Evolutionary conservation across 2,113 vertebrate species (phyloP).

Genomic region (Zosterops pallidus): DNA sequence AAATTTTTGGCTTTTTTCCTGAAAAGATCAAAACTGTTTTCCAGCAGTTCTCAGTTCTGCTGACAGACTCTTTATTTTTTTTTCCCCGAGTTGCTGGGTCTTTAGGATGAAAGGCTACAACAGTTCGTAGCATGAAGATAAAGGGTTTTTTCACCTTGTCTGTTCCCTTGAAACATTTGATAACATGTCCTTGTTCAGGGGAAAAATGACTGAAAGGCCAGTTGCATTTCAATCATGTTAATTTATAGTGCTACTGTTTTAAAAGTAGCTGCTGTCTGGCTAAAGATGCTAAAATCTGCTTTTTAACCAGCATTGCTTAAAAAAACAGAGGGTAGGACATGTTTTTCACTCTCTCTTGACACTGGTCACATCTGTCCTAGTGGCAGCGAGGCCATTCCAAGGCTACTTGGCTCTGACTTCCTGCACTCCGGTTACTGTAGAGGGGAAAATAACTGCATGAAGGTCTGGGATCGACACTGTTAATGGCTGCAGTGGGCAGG

Average conservation of each 20-base stretch:
- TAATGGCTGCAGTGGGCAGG: neutral
- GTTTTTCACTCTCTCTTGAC: neutral
- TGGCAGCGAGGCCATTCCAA: neutral
- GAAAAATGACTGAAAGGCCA: neutral
- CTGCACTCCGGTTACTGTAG: rapidly evolving
- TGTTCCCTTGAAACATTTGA: neutral
- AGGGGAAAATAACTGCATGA: neutral
- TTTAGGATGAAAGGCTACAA: neutral
- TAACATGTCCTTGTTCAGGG: neutral
- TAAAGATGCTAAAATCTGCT: neutral
- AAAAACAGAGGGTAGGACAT: neutral
- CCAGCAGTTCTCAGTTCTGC: neutral
- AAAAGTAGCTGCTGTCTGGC: neutral
- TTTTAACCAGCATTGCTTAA: neutral
- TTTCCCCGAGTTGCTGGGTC: neutral
- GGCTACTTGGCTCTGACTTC: neutral
- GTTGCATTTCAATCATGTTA: neutral
- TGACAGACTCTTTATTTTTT: neutral
- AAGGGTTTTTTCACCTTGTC: neutral
- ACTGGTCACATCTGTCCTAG: neutral
- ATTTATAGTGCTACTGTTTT: neutral
- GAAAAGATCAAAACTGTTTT: neutral
- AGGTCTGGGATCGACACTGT: neutral
- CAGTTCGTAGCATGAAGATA: neutral
- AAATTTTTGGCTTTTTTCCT: neutral